Conservation (phyloP, 2,113 vertebrate genomes). For the Prionailurus viverrinus region DNA sequence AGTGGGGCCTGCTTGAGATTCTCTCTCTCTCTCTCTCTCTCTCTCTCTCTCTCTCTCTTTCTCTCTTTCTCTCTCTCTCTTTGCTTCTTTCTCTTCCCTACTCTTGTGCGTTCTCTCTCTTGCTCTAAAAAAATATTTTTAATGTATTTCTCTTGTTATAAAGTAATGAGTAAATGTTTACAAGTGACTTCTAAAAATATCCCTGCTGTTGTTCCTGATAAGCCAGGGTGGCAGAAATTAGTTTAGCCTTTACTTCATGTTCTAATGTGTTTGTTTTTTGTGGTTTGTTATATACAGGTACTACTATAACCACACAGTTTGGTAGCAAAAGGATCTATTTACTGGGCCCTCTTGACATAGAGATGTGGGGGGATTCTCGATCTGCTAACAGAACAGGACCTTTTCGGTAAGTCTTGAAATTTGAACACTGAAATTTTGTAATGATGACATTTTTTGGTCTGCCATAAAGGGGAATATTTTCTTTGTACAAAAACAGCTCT, state of each 20-base stretch:
- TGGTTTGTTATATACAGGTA: constrained; percentile 81
- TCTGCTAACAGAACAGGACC: constrained; percentile 92
- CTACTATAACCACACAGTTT: constrained; percentile 73
- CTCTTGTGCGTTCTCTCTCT: not conserved
- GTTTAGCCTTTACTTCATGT: not conserved
- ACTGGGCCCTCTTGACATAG: constrained; percentile 60
- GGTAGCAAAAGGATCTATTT: constrained; percentile 73
- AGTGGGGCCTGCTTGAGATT: not conserved
- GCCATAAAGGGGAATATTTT: constrained; percentile 22
- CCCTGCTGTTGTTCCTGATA: not conserved
- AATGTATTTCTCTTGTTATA: constrained; percentile 9
- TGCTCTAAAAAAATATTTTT: too few species aligned
- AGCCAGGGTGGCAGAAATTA: not conserved
- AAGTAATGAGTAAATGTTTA: constrained; percentile 11
- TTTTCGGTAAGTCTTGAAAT: constrained; percentile 91
- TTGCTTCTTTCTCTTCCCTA: too few species aligned
- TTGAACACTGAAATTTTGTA: constrained; percentile 55
- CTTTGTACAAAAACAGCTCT: constrained; percentile 52
- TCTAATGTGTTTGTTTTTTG: not conserved
- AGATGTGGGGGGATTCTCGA: constrained; percentile 97
- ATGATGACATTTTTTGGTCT: not conserved
- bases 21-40: not conserved
- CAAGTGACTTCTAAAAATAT: not conserved
- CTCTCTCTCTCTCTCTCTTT: fast-evolving
- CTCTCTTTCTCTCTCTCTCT: not conserved